Evolutionary conservation across 2,888 invertebrate species (phyloP), one percentile per base, ranked within the genome.

Genomic region (Vanessa cardui): DNA sequence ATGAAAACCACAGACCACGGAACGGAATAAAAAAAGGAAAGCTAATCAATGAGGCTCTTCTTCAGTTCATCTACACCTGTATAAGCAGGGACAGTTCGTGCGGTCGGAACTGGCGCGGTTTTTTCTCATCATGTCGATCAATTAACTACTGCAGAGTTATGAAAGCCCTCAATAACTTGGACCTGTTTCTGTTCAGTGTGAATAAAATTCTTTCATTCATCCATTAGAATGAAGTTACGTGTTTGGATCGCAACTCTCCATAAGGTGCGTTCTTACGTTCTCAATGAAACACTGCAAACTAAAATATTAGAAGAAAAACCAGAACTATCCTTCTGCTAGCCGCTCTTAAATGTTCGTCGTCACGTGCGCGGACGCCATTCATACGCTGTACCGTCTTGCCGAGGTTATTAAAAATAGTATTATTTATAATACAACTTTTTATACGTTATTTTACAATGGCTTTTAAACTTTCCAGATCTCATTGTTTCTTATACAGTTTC

Each of bases 101-200:
- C 26, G 52, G 52, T 54, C 26, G 52, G 26, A n/a, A 54, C 16
- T 31, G 6, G 31, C 21, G 52, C 54, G 52, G 54, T 54, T 54
- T 62, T 45, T 62, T 45, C 54, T 54, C n/a, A 33, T 54, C n/a
- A 33, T 62, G 54, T 12, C 44, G 54, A 54, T 45, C 54, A 45
- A 54, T 45, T 54, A 54, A 62, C 62, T 54, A 39, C 26, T 9
- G 6, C 18, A 31, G n/a, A 26, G 45, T 54, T 44, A 45, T 45
- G 54, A 54, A 62, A 26, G 45, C 18, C 12, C 26, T 62, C 21
- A n/a, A 45, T 44, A 9, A 61, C 39, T 31, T 56, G 33, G 16
- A 39, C 16, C 18, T 52, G 16, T 21, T 12, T 15, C 39, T 18
- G 56, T 18, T 33, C 9, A 12, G 56, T 33, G 18, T 56, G 18